Evolutionary conservation across 2,888 invertebrate genomes (phyloP).

Genomic region (Aphidoletes aphidimyza): DNA sequence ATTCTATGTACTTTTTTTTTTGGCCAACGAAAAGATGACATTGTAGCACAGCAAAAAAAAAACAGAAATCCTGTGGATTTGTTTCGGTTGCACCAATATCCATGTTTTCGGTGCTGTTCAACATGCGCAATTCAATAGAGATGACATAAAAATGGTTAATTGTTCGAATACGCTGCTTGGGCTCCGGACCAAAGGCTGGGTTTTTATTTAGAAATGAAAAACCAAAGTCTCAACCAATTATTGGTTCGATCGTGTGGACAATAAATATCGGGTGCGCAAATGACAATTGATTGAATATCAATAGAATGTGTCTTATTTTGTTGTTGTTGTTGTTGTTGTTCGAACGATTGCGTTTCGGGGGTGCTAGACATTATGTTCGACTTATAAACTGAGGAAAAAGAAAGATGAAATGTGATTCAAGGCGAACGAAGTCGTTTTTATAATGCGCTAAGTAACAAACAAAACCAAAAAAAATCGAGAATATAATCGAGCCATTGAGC

Average conservation of each 20-base stretch:
- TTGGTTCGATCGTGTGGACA: constrained; percentile 42
- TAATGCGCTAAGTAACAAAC: constrained; percentile 24
- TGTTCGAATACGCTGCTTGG: neutral
- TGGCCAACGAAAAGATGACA: neutral
- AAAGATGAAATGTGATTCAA: neutral
- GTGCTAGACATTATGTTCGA: no score
- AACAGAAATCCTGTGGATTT: constrained; percentile 31
- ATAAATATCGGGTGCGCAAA: neutral
- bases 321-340: no score
- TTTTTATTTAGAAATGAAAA: neutral
- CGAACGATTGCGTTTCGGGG: neutral
- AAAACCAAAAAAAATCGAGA: no score
- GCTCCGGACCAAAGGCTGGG: neutral
- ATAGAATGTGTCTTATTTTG: no score
- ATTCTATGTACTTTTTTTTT: neutral
- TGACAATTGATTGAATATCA: neutral
- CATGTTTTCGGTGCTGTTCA: constrained; percentile 45
- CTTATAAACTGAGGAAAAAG: neutral
- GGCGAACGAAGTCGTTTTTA: neutral
- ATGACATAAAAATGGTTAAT: constrained; percentile 31
- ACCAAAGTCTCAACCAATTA: constrained; percentile 44
- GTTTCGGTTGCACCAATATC: constrained; percentile 48
- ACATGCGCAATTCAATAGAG: constrained; percentile 47
- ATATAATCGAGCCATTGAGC: no score
- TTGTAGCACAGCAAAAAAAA: neutral